Base-by-base conservation (phyloP, 2,113 vertebrate species). In the Sturnira hondurensis region DNA sequence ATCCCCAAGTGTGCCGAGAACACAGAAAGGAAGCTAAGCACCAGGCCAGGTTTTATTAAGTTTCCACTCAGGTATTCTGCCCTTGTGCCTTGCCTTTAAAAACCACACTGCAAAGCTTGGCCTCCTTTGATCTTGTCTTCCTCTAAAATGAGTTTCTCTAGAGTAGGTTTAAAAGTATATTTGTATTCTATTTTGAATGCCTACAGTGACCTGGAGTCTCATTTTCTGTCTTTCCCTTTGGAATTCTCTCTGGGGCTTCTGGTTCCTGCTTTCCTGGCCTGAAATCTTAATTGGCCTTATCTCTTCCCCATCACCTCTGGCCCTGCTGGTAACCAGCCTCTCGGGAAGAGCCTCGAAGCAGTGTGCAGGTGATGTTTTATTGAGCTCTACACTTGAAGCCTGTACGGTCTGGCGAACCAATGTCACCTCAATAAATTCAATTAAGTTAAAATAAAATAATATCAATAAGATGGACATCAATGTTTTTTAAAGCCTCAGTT, bases 251-350 rank as follows among this genome's bases (percentile, higher is more conserved):
- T n/a, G 12, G 80, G 91, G 68, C 86, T 94, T 65, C 86, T 47
- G 73, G 84, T 93, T 96, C 93, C 91, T 84, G 86, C 68, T 93
- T 90, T 22, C 56, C 15, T 52, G 13, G 58, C 77, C 93, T 78
- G 95, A 97, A 97, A 95, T 83, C 93, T 86, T 97, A 96, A 97
- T 92, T 97, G 89, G 80, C 78, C 91, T 96, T 94, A 94, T 97
- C 91, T 94, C 74, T n/a, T 41, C 47, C 41, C 78, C 86, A 81
- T 93, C 93, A 92, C 86, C 91, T 77, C 84, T 96, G 50, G 70
- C 86, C 80, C n/a, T 45, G 83, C 91, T 68, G 41, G 91, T 89
- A 81, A 87, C 94, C 63, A 61, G 43, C 86, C 93, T 86, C 91
- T 36, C 2, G 33, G 86, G 95, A 95, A 83, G 36, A 47, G 38